phyloP scores from a whole-genome alignment of 2,888 invertebrate species.

The Anthrax anthrax region DNA sequence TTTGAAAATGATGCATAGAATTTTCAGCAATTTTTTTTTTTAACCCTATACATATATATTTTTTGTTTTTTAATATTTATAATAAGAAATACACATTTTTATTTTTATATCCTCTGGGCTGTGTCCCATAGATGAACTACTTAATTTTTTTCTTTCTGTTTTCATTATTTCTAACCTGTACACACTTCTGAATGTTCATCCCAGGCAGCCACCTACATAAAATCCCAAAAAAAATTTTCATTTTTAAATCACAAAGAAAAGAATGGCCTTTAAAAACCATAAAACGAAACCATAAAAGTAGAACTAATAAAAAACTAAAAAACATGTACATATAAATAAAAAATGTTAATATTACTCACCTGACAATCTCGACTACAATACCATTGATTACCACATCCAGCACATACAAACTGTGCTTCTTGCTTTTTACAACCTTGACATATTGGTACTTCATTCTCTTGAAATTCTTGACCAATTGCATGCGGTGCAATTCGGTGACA shows the following conservation, averaged over 20 bases:
- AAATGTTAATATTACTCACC: slow-evolving; percentile 38
- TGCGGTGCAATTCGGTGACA: slow-evolving; percentile 19
- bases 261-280: too few relatives aligned
- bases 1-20: too few relatives aligned
- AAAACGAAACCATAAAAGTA: too few relatives aligned
- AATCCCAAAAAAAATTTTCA: too few relatives aligned
- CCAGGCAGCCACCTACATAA: slow-evolving; percentile 72
- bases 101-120: too few relatives aligned
- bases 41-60: too few relatives aligned
- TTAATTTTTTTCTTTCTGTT: too few relatives aligned
- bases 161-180: slow-evolving; percentile 63
- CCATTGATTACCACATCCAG: slow-evolving; percentile 85
- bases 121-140: too few relatives aligned
- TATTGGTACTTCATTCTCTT: slow-evolving; percentile 43
- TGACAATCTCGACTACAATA: slow-evolving; percentile 89
- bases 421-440: slow-evolving; percentile 76
- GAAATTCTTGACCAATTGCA: slow-evolving; percentile 29
- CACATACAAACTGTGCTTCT: slow-evolving; percentile 76
- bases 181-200: slow-evolving; percentile 77
- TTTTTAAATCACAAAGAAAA: too few relatives aligned
- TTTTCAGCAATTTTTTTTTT: too few relatives aligned
- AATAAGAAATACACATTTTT: too few relatives aligned
- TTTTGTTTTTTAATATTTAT: too few relatives aligned
- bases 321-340: neutral
- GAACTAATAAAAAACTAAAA: neutral